Conservation (phyloP, 2,113 vertebrate genomes). For the Eptatretus burgeri region DNA sequence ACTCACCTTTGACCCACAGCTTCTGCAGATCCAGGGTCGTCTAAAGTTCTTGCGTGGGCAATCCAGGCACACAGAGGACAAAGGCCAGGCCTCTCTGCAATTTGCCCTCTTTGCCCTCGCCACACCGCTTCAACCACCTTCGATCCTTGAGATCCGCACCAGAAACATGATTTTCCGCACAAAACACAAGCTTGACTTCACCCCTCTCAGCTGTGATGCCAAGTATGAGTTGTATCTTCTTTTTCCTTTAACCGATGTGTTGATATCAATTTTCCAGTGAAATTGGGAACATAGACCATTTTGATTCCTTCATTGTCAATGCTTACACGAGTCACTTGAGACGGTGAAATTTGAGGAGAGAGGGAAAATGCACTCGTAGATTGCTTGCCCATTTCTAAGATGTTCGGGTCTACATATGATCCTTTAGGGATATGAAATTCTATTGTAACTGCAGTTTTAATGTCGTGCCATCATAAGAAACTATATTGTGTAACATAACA, state of each 20-base stretch:
- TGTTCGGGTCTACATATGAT: too few relatives aligned
- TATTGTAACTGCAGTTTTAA: too few relatives aligned
- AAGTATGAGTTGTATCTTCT: conserved; percentile 14
- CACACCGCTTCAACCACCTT: conserved; percentile 44
- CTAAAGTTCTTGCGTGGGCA: conserved; percentile 75
- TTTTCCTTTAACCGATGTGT: background rate
- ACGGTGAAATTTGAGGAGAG: too few relatives aligned
- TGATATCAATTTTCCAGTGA: too few relatives aligned
- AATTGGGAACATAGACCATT: too few relatives aligned
- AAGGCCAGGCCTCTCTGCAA: conserved; percentile 28
- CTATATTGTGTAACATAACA: too few relatives aligned
- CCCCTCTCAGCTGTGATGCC: conserved; percentile 33
- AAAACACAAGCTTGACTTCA: conserved; percentile 48
- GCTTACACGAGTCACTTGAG: too few relatives aligned
- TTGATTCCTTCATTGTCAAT: too few relatives aligned
- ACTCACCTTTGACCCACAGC: conserved; percentile 18
- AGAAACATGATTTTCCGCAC: conserved; percentile 32
- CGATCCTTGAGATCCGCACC: conserved; percentile 38
- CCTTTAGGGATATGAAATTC: too few relatives aligned
- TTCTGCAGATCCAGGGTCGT: conserved; percentile 81
- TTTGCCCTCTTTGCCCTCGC: conserved; percentile 62
- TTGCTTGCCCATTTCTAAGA: too few relatives aligned
- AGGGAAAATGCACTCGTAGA: too few relatives aligned
- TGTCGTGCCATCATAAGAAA: too few relatives aligned
- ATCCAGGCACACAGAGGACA: conserved; percentile 41